Base-by-base conservation (phyloP, 2,888 invertebrate species). In the Baronia brevicornis region DNA sequence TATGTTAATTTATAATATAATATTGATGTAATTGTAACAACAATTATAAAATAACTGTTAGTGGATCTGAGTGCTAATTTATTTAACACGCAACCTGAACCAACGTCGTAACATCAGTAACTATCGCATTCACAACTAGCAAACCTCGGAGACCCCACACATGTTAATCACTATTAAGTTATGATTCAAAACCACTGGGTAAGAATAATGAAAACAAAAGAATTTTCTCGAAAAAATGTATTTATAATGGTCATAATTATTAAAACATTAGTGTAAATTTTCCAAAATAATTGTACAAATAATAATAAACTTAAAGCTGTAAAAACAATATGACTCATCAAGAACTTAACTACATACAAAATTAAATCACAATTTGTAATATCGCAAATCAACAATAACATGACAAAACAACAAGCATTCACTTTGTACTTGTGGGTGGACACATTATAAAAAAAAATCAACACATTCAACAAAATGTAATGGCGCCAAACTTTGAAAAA, bases 261-360 rank as follows among this genome's bases (percentile, higher is more conserved):
- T 17, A 18, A 30, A 30, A 29, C 25, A 19, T 21, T 9, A 24
- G 17, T 13, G 8, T n/a, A n/a, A n/a, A n/a, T n/a, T n/a, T n/a
- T n/a, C n/a, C n/a, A n/a, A n/a, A n/a, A n/a, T n/a, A n/a, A n/a
- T n/a, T n/a, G n/a, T n/a, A n/a, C n/a, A 6, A 29, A 19, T 43
- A 43, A 48, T 42, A 42, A 38, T 50, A 52, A 51, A 52, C 49
- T 45, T 51, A 51, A 52, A 51, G 15, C 12, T 27, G 31, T 23
- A 36, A 46, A 49, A 46, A 40, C 41, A 49, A 48, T 46, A 53
- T 53, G 52, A 51, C 52, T 42, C 39, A 39, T 41, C 46, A 47
- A 46, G 44, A 51, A 52, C 49, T 44, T 43, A 50, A 47, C 46
- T 52, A 51, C 51, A 34, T 49, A 51, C 52, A 53, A 43, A 46